These are phyloP conservation scores for Lerista edwardsae DNA, from an alignment of 2,797 vertebrate species.

Conservation along the genomic window DNA sequence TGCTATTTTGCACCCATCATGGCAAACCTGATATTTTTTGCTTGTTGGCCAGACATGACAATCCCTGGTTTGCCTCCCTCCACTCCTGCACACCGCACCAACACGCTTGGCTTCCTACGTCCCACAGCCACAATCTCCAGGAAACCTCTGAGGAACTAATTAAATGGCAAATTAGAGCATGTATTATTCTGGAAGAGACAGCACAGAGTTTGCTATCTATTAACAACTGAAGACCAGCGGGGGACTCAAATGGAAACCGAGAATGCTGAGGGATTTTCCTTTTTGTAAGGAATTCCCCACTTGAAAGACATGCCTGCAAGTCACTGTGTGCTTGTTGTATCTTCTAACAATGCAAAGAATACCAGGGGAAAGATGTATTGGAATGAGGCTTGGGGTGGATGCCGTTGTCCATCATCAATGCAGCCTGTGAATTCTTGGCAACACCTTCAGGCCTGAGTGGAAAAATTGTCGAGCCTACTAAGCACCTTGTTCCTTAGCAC, in stretches of 20 bases:
- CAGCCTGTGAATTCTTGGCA: conserved; percentile 42
- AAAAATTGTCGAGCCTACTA: conserved; percentile 38
- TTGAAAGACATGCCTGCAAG: conserved; percentile 52
- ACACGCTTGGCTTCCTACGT: conserved; percentile 11
- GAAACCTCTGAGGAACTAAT: conserved; percentile 25
- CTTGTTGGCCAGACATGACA: background rate
- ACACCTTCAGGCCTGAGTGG: conserved; percentile 30
- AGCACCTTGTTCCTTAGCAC: conserved; percentile 32
- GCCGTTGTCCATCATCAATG: conserved; percentile 53
- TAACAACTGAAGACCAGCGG: conserved; percentile 40
- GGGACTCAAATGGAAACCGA: conserved; percentile 10
- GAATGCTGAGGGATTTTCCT: background rate
- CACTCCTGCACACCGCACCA: background rate
- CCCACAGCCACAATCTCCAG: conserved; percentile 35
- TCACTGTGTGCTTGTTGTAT: background rate
- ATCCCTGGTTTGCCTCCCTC: background rate
- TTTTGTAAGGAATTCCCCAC: background rate
- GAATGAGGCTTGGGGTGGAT: conserved; percentile 38
- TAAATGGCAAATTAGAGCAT: conserved; percentile 49
- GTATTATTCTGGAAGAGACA: conserved; percentile 34
- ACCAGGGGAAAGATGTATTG: conserved; percentile 27
- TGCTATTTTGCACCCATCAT: conserved; percentile 6
- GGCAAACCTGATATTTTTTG: conserved; percentile 24
- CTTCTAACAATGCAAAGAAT: conserved; percentile 38
- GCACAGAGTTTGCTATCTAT: conserved; percentile 15